Percentiles rank a stretch among this genome's conserved stretches.
These are phyloP conservation scores for Psittacara wagleri DNA, from an alignment of 2,113 vertebrate genomes.

Conservation along the genomic window DNA sequence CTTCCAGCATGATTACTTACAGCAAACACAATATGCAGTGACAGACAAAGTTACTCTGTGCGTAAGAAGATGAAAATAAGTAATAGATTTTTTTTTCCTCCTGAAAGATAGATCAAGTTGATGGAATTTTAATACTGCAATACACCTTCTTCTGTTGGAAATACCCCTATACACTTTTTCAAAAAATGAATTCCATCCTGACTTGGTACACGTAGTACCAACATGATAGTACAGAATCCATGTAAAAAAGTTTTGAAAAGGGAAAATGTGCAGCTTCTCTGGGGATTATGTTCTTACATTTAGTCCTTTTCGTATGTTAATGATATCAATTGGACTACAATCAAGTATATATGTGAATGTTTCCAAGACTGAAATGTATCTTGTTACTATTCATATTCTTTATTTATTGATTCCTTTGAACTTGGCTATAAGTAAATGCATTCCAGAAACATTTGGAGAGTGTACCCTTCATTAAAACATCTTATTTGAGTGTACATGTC, in stretches of 20 bases:
- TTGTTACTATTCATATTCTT: neutral
- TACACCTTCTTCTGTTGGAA: neutral
- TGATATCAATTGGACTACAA: neutral
- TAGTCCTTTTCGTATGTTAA: neutral
- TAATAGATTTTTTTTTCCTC: neutral
- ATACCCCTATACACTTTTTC: neutral
- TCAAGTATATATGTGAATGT: neutral
- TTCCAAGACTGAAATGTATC: neutral
- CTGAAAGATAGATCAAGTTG: neutral
- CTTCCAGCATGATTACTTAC: accelerated
- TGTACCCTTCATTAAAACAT: neutral
- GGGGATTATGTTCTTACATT: neutral
- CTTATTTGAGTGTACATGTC: neutral
- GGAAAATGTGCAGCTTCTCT: neutral
- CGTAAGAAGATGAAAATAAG: neutral
- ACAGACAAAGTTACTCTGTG: neutral
- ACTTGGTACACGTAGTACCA: neutral
- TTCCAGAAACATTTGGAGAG: neutral
- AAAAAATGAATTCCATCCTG: neutral
- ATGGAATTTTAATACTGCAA: accelerated
- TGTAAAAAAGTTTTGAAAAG: neutral
- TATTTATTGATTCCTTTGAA: neutral
- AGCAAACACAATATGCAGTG: neutral
- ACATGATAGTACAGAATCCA: neutral
- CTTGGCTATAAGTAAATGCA: neutral